These are phyloP conservation scores for Apostichopus californicus DNA, from an alignment of 35 echinoderm and acorn worm genomes.

Conservation along the genomic window DNA sequence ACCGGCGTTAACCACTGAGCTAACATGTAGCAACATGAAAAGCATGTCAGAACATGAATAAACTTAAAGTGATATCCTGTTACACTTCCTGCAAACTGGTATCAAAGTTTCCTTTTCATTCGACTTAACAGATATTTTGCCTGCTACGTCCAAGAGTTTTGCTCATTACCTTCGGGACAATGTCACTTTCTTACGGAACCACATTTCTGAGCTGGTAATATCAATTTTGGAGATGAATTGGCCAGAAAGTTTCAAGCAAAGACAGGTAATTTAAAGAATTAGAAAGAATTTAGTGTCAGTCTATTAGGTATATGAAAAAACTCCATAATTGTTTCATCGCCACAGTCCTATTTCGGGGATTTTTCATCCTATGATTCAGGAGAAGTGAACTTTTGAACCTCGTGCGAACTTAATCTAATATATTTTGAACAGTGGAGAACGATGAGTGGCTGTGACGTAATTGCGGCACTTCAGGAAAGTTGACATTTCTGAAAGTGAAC, in stretches of 20 bases:
- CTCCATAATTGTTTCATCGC: too few relatives aligned
- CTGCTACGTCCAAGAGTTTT: background rate
- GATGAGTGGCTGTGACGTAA: too few relatives aligned
- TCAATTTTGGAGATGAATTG: background rate
- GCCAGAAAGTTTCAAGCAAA: background rate
- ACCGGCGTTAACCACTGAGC: too few relatives aligned
- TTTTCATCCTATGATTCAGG: too few relatives aligned
- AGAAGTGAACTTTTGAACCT: too few relatives aligned
- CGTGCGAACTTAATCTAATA: too few relatives aligned
- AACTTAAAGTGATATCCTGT: background rate
- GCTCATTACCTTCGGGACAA: background rate
- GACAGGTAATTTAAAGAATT: background rate
- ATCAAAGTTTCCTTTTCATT: background rate
- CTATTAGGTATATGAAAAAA: too few relatives aligned
- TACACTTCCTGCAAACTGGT: background rate
- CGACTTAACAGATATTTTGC: background rate
- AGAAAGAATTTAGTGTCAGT: background rate
- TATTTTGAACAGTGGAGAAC: too few relatives aligned
- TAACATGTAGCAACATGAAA: background rate
- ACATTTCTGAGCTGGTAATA: background rate
- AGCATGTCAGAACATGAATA: too few relatives aligned
- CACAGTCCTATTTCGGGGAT: too few relatives aligned
- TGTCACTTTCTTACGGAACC: background rate
- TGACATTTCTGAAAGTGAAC: too few relatives aligned
- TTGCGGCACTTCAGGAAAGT: too few relatives aligned